Evolutionary conservation across 64 coral and sea anemone genomes (phyloP), one percentile per base, ranked within the genome.

Genomic region (Porites lutea): DNA sequence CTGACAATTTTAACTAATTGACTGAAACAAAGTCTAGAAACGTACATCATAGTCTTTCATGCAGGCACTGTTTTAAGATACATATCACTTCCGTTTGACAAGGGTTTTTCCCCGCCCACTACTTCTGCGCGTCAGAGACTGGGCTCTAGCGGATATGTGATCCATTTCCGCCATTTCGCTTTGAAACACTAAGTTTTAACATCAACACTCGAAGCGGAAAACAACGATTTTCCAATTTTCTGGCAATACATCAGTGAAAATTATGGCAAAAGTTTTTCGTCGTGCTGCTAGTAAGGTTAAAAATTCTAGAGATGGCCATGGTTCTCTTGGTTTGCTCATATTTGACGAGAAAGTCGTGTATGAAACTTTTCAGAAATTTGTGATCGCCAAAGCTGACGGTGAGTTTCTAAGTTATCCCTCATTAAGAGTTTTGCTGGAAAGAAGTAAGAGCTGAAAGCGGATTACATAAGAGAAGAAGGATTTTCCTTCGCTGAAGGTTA

Each of bases 261-360:
- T 5, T 20, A 96, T 96, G 95, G 95, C 95, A 13, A 93, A 75
- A 78, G 93, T 86, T 48, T 62, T 96, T 13, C 86, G 92, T 60
- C 87, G 95, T 76, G 95, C 95, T 19, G 93, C 90, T 16, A 94
- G 94, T 52, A 83, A 82, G 66, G 90, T 90, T 59, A 90, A 87
- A 19, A 97, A 91, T 60, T 92, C 95, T 22, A 84, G 90, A 65
- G 95, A 86, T 52, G 77, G 82, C 1, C 95, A 97, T 21, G 68
- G 77, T 13, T 89, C 93, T 15, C 91, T 97, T 52, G 92, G 92
- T 18, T 50, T 97, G 47, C 86, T 97, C 44, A 94, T 97, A 90
- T 97, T 94, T 55, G 92, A 97, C 88, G 88, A 97, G 63, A 97
- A 97, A 75, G 37, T 94, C 5, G 88, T 94, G 4, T 94, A 66